These are phyloP conservation scores for Cardiocondyla obscurior DNA, from an alignment of 1,140 invertebrate genomes.

Conservation along the genomic window DNA sequence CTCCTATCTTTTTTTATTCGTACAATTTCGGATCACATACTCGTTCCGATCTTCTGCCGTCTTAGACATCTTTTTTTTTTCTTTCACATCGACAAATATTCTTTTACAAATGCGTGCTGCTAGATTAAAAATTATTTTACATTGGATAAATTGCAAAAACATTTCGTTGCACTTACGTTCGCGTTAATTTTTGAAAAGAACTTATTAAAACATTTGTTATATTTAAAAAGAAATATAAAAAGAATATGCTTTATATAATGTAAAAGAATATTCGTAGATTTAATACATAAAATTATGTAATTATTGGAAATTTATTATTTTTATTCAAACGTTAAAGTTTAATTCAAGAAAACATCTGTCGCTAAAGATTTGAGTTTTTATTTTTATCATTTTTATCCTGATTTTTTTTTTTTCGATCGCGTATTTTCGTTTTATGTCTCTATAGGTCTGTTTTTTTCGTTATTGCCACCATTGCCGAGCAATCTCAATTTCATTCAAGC, in stretches of 20 bases:
- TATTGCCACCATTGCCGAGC: slow-evolving; percentile 46
- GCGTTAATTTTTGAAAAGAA: not conserved
- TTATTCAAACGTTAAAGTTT: not conserved
- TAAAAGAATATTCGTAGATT: not conserved
- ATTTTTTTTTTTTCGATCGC: slow-evolving; percentile 6
- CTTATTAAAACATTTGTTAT: not conserved
- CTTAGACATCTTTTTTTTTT: slow-evolving; percentile 10
- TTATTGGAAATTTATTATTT: not conserved
- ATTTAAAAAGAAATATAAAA: not conserved
- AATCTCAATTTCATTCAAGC: slow-evolving; percentile 51
- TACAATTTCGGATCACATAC: slow-evolving; percentile 32
- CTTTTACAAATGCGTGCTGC: not conserved
- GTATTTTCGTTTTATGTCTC: slow-evolving; percentile 4
- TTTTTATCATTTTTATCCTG: slow-evolving; percentile 15
- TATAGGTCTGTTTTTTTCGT: slow-evolving; percentile 22
- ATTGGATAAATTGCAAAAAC: not conserved
- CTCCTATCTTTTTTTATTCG: not conserved
- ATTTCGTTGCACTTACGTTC: not conserved
- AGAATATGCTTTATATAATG: not conserved
- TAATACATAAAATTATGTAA: not conserved
- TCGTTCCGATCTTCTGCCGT: not conserved
- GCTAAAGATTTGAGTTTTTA: not conserved
- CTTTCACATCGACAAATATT: too few species aligned
- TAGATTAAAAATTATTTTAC: not conserved
- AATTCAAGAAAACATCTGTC: not conserved